Percentiles rank a stretch among this genome's conserved stretches.
phyloP scores from a whole-genome alignment of 2,797 vertebrate genomes.

The Falco columbarius region DNA sequence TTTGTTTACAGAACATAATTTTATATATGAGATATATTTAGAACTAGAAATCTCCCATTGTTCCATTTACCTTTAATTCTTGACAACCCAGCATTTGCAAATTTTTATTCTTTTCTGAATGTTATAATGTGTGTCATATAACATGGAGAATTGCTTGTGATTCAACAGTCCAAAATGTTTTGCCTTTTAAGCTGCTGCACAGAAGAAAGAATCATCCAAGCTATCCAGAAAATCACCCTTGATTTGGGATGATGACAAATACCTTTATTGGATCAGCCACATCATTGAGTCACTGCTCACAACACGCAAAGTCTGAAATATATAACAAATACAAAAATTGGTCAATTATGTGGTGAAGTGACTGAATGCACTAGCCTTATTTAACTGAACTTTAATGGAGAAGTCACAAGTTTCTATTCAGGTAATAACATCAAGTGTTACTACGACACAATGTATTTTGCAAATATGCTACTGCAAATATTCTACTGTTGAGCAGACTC shows the following conservation, averaged over 20 bases:
- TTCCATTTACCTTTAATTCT: neutral
- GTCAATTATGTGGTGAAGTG: neutral
- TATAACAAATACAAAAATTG: neutral
- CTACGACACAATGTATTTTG: neutral
- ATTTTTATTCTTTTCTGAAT: neutral
- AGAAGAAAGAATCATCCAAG: neutral
- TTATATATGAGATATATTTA: neutral
- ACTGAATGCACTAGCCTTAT: neutral
- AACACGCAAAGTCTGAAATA: neutral
- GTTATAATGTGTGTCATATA: accelerated
- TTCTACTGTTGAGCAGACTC: neutral
- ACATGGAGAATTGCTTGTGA: neutral
- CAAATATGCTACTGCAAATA: neutral
- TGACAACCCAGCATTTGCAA: neutral
- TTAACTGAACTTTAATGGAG: neutral
- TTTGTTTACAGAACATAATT: neutral
- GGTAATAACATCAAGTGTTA: neutral
- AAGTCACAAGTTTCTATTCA: neutral
- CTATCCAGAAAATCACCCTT: neutral
- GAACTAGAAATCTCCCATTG: neutral
- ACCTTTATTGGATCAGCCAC: accelerated
- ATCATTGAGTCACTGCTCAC: neutral
- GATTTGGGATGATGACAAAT: neutral
- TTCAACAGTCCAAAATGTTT: neutral
- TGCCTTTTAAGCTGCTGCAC: neutral